Conservation (phyloP, 2,888 invertebrate species). For the Teinopalpus imperialis region DNA sequence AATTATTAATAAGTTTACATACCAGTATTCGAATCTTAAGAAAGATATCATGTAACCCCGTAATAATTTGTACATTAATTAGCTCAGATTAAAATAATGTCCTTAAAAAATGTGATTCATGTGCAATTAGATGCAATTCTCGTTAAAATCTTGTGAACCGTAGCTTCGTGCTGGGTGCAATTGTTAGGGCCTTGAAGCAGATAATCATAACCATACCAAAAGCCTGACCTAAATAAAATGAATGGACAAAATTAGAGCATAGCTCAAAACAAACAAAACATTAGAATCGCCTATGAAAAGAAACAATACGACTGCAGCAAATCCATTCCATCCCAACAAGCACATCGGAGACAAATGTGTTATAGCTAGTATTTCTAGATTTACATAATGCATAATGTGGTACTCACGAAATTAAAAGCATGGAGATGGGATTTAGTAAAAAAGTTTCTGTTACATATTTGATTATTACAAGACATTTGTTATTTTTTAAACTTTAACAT, state of each 20-base stretch:
- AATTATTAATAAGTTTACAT: no score
- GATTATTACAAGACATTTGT: no score
- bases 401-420: conserved; percentile 12
- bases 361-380: conserved; percentile 6
- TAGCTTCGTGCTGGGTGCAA: conserved; percentile 13
- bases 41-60: no score
- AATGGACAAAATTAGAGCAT: conserved; percentile 7
- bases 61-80: no score
- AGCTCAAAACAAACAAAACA: conserved; percentile 10
- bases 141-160: not conserved
- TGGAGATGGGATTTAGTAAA: conserved; percentile 2
- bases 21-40: no score
- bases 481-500: no score
- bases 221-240: conserved; percentile 15
- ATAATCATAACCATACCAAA: conserved; percentile 7
- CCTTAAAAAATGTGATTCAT: not conserved
- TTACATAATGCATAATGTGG: conserved; percentile 15
- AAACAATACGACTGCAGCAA: conserved; percentile 6
- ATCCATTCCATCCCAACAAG: conserved; percentile 17
- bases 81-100: no score
- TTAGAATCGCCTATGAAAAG: conserved; percentile 1
- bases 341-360: conserved; percentile 5
- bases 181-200: conserved; percentile 10
- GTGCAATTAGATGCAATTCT: conserved; percentile 8
- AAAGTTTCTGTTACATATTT: no score